These are phyloP conservation scores for Dicranocentrus wangi DNA, from an alignment of 2,888 invertebrate genomes.

Conservation along the genomic window DNA sequence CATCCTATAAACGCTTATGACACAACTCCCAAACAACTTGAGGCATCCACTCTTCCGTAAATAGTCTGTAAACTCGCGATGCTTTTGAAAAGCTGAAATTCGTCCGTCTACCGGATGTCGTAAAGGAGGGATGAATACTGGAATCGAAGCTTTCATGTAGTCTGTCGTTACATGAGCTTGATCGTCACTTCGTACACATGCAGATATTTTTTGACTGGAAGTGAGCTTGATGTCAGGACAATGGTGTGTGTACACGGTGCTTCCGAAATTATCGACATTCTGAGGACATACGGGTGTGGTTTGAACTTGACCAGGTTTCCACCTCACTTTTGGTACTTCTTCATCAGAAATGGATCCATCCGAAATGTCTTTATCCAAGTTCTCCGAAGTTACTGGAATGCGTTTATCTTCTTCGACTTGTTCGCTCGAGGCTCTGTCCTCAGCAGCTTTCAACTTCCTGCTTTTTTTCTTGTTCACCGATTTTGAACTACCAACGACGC, in stretches of 20 bases:
- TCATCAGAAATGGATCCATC: conserved; percentile 32
- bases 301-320: background rate
- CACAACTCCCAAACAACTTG: conserved; percentile 42
- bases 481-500: no score
- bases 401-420: background rate
- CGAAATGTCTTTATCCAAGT: conserved; percentile 14
- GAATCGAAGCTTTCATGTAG: conserved; percentile 13
- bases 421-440: background rate
- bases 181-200: conserved; percentile 25
- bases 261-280: background rate
- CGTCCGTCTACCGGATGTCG: conserved; percentile 33
- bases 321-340: conserved; percentile 26
- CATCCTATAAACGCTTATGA: conserved; percentile 40
- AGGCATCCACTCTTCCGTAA: conserved; percentile 31
- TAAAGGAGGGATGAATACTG: conserved; percentile 3
- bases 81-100: conserved; percentile 23
- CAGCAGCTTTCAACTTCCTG: background rate
- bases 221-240: background rate
- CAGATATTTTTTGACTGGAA: conserved; percentile 10
- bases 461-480: conserved; percentile 1
- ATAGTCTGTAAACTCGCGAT: conserved; percentile 48
- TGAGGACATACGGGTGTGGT: background rate
- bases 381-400: background rate
- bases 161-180: conserved; percentile 35
- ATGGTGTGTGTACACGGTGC: background rate